Conservation (phyloP, 2,113 vertebrate genomes). For the Nipponia nippon region DNA sequence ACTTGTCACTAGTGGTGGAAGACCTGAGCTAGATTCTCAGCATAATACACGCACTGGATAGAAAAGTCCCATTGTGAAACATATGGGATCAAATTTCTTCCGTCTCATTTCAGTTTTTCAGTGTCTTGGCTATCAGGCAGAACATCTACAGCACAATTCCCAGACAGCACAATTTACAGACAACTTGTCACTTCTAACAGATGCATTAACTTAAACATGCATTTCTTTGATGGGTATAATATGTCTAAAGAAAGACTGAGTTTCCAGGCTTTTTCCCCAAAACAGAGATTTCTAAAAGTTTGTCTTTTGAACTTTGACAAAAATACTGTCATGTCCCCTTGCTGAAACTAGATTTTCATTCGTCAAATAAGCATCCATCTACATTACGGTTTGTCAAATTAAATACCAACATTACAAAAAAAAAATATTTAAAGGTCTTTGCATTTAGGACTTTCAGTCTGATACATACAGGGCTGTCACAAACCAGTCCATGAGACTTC, state of each 20-base stretch:
- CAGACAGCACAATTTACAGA: background rate
- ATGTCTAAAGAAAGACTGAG: background rate
- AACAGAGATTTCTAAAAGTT: background rate
- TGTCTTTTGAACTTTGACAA: background rate
- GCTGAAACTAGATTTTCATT: background rate
- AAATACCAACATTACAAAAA: background rate
- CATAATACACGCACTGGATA: rapidly evolving
- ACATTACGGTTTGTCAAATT: background rate
- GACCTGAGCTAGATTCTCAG: background rate
- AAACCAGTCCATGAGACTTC: background rate
- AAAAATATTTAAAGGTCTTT: background rate
- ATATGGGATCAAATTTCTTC: background rate
- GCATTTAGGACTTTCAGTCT: background rate
- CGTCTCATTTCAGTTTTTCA: background rate
- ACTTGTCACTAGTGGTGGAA: background rate
- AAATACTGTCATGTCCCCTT: background rate
- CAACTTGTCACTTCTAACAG: background rate
- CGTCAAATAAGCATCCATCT: background rate
- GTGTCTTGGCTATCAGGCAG: background rate
- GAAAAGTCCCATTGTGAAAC: background rate
- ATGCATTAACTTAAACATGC: background rate
- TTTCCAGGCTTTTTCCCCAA: background rate
- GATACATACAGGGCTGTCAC: rapidly evolving
- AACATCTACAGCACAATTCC: background rate
- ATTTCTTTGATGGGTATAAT: background rate